A percentile compares a stretch with the other conserved stretches of the same genome.
Conservation (phyloP, 2,888 invertebrate genomes). For the Tetranychus piercei region DNA sequence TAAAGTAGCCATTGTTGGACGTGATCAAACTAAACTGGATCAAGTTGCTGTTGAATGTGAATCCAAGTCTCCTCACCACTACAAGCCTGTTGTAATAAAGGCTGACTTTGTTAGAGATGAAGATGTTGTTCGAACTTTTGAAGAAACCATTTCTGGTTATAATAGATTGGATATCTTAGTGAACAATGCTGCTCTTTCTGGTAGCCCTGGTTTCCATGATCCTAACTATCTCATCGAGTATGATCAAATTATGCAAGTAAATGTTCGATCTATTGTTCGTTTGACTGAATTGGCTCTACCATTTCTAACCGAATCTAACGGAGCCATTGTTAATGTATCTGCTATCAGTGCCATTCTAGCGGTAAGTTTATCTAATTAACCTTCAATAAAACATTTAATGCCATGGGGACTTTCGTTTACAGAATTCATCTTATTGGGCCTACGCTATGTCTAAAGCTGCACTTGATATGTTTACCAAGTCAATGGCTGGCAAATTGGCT, state of each 20-base stretch:
- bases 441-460: slow-evolving; percentile 10
- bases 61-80: neutral
- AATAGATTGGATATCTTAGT: slow-evolving; percentile 15
- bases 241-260: slow-evolving; percentile 7
- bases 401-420: neutral
- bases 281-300: slow-evolving; percentile 10
- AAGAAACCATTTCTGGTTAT: slow-evolving; percentile 7
- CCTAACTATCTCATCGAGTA: neutral
- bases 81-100: neutral
- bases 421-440: neutral
- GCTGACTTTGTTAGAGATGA: neutral
- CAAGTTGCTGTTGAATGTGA: neutral
- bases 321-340: slow-evolving; percentile 9
- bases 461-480: slow-evolving; percentile 9
- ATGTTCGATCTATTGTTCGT: slow-evolving; percentile 13
- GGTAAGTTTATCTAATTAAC: neutral
- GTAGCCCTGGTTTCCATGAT: neutral
- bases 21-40: neutral
- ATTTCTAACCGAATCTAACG: slow-evolving; percentile 11
- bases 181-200: slow-evolving; percentile 11
- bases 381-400: neutral
- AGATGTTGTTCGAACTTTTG: neutral
- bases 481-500: neutral
- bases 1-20: neutral
- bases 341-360: neutral